phyloP scores from a whole-genome alignment of 1,140 invertebrate species.

The Orchestia grillus region DNA sequence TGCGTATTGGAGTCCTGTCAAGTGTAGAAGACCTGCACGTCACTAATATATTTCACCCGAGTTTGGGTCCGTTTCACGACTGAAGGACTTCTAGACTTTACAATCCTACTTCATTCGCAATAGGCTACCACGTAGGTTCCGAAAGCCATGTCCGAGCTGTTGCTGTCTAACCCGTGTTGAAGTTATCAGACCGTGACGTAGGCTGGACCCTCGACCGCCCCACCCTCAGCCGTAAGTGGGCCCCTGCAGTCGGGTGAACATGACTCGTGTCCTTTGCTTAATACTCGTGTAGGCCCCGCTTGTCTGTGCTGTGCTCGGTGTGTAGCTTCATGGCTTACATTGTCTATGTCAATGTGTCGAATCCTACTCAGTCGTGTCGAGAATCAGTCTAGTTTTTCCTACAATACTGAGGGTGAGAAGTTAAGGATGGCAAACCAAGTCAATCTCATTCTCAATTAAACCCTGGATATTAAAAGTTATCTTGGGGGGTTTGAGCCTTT shows the following conservation, averaged over 20 bases:
- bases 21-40: not conserved
- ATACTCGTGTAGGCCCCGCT: constrained; percentile 21
- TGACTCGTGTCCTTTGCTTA: not conserved
- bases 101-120: not conserved
- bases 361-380: not conserved
- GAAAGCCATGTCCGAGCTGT: not conserved
- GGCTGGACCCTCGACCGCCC: not conserved
- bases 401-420: not conserved
- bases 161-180: not conserved
- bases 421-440: not conserved
- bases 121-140: not conserved
- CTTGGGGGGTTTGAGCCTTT: not conserved
- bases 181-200: not conserved
- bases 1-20: not conserved
- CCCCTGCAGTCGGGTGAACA: not conserved
- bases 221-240: not conserved
- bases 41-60: not conserved
- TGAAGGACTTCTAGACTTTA: not conserved
- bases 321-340: constrained; percentile 59
- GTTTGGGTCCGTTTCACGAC: not conserved
- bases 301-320: constrained; percentile 57
- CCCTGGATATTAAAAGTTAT: not conserved
- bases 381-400: not conserved
- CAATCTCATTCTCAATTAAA: not conserved
- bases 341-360: constrained; percentile 61